Base-by-base conservation (phyloP, 2,888 invertebrate species). In the Temnothorax rugatulus region DNA sequence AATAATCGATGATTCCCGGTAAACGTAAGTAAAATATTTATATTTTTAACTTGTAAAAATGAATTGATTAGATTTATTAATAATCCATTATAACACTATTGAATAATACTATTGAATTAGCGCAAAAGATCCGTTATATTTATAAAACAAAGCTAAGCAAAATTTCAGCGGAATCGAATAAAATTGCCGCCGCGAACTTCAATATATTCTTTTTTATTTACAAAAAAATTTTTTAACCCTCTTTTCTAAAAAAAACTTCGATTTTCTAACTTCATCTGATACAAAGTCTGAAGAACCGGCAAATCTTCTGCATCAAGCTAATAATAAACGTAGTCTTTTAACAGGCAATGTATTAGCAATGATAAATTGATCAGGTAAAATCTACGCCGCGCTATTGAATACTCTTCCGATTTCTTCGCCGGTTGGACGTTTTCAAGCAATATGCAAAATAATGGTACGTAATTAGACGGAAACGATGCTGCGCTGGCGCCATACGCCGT, bases 381-480 rank as follows among this genome's bases (percentile, higher is more conserved):
- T 34, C n/a, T 64, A 34, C 15, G 5, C 34, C 21, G n/a, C 63
- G 18, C 2, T 34, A 75, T 63, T 47, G 47, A 47, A 21, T 21
- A 21, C 41, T 41, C 41, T 41, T 63, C 13, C 38, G 29, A 64
- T 50, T 47, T 13, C 29, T 63, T 54, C 29, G 21, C 18, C 18
- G 15, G 34, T n/a, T 34, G 13, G 50, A 69, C 68, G 50, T 50
- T 69, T 29, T 18, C 25, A 25, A 75, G 52, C 38, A 21, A 68
- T 57, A 59, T 41, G 47, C 79, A 73, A 81, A 68, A 73, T 79
- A 44, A 79, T 68, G n/a, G 15, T 59, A n/a, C 4, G 25, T 69
- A 71, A 79, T 71, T 71, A 52, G 41, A 18, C 21, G 57, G 29
- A 57, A 71, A 41, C 44, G 44, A 79, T 52, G 41, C 34, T 18